Base-by-base conservation (phyloP, 2,888 invertebrate species). In the Athalia rosae region DNA sequence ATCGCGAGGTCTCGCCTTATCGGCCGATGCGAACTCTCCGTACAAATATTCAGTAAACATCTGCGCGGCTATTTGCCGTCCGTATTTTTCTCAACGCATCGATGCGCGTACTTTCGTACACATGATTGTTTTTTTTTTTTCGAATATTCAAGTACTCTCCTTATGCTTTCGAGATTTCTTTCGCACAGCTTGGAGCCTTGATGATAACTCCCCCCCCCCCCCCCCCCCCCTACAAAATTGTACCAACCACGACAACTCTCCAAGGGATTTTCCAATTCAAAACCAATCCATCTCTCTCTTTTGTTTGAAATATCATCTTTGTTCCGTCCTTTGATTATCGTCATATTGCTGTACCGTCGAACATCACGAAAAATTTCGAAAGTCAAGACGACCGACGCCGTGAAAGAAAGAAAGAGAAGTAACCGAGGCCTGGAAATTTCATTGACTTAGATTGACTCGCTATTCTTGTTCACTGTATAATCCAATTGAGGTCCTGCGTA, bases 211-310 rank as follows among this genome's bases (percentile, higher is more conserved):
- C 71, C 8, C 13, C 58, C 56, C 28, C 13, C 58, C 56, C 28
- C n/a, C n/a, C n/a, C n/a, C n/a, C n/a, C 13, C 58, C 56, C 28
- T 28, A 28, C 28, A 6, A 45, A 53, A 67, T 50, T 67, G 67
- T 45, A 53, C 67, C 58, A 71, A 71, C 58, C 71, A 9, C 9
- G 4, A 58, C 50, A 67, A 67, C 50, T 67, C 53, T 53, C 41
- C 28, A 50, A 28, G 45, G 15, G 50, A 71, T 45, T 71, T 58
- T 71, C 11, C 56, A 58, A 71, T 58, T 41, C 9, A 58, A n/a
- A 71, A 71, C 71, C 7, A 71, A 71, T 58, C 56, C 58, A 71
- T 71, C 45, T 13, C 8, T 67, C 5, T 48, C 41, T 67, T 67
- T 53, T 41, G 50, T 67, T 50, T 50, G 50, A 50, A 41, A 67